Base-by-base conservation (phyloP, 2,113 vertebrate genomes). In the Mola mola region DNA sequence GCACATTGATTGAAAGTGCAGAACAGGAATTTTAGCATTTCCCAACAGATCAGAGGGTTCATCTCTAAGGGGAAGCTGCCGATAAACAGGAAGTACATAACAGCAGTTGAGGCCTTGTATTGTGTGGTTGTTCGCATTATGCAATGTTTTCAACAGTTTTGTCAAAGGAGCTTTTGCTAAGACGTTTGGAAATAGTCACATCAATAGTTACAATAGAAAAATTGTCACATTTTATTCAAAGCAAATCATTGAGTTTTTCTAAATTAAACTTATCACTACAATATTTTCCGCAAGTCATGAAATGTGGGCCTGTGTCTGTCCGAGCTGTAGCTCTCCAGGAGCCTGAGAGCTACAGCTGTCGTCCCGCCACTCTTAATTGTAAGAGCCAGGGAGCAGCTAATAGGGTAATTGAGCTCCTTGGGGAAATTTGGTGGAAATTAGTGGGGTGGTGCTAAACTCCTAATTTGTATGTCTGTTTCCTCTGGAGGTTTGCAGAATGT, bases 371-470 rank as follows among this genome's bases (percentile, higher is more conserved):
- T 64, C 57, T 29, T 70, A 71, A 70, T 75, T 75, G 44, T 65
- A 43, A 80, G 53, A 51, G 41, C 48, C 9, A 29, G 33, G n/a
- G 52, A 68, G 72, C 60, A 65, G 73, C 66, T 65, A 2, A 2
- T 33, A 50, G 71, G 43, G 68, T 74, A 80, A 79, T 82, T 78
- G 69, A 78, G 59, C 72, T 67, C 85, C 82, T 74, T 28, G 16
- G 85, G 85, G 83, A 84, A 38, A 77, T 78, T 21, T 44, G 9
- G 66, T 59, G 71, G 65, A 75, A 89, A 86, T 41, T 81, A 76
- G 49, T 61, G 72, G 83, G 78, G 77, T 67, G 82, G 81, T 72
- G 66, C 69, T 47, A 25, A 34, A 69, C 37, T 75, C 24, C 55
- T 82, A 75, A 85, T 78, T 78, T 40, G 11, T 22, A 71, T 72